Base-by-base conservation (phyloP, 2,797 vertebrate genomes). In the Linurgus olivaceus region DNA sequence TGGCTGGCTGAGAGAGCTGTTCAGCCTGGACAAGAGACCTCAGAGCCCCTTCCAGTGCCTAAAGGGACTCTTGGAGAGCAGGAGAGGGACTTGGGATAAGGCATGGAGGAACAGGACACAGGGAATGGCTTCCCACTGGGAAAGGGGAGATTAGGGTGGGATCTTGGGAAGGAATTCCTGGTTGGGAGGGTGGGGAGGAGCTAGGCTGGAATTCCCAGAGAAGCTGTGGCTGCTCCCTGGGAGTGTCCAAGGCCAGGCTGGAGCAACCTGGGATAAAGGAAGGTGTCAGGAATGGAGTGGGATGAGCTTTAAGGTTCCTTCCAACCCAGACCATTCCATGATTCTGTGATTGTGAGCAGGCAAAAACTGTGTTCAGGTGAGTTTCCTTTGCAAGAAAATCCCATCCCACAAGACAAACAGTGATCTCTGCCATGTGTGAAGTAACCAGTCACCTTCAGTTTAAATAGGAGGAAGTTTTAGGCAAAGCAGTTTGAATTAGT, bases 231-330 rank as follows among this genome's bases (percentile, higher is more conserved):
- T 54, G 54, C 2, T 67, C 62, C 17, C 40, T 55, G 70, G 6
- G 0, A 75, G 16, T 75, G 42, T 37, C 23, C 77, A 20, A 55
- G 42, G 31, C 42, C 42, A 37, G 35, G 23, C 1, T 81, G 70
- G 13, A 68, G 7, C 23, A 17, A 0, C 31, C 17, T 57, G 50
- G 28, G 11, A 1, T 6, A 5, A 14, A 44, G 50, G 14, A 7
- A 70, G 10, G 4, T 76, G 28, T 44, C 28, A 3, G n/a, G 28
- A 40, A 6, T 50, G 15, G 13, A 29, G 45, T 31, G 18, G 66
- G 58, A 57, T 70, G 37, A 63, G 3, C 57, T 45, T 50, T 21
- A 19, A 44, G 3, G 11, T 44, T 23, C 11, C 17, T 44, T 70
- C n/a, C 37, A 9, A 23, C 11, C 25, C 68, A 77, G 48, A 62